These are phyloP conservation scores for Microcebus griseorufus DNA, from an alignment of 2,113 vertebrate genomes.

Conservation along the genomic window DNA sequence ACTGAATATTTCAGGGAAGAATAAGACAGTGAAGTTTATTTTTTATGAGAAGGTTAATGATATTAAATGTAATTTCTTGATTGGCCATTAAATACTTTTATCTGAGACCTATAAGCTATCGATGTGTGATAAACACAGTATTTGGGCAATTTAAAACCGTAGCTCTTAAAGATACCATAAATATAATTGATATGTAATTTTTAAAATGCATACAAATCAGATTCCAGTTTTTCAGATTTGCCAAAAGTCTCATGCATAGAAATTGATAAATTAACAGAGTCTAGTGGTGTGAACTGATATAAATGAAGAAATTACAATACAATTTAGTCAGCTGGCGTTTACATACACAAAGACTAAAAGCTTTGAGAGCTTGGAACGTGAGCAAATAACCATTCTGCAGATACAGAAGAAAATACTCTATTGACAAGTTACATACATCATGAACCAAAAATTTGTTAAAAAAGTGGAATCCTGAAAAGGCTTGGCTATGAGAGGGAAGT, in stretches of 20 bases:
- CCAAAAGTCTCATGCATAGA: not conserved
- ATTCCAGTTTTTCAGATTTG: not conserved
- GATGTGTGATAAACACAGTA: not conserved
- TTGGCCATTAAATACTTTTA: not conserved
- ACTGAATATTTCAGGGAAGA: not conserved
- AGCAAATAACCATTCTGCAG: not conserved
- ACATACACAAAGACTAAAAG: not conserved
- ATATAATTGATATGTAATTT: not conserved
- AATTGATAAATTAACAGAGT: not conserved
- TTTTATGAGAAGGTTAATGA: not conserved
- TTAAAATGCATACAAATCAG: not conserved
- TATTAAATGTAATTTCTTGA: constrained; percentile 49
- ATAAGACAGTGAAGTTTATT: constrained; percentile 5
- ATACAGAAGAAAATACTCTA: not conserved
- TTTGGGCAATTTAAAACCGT: not conserved
- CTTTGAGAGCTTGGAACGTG: not conserved
- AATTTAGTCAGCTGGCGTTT: not conserved
- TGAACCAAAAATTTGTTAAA: not conserved
- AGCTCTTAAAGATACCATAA: not conserved
- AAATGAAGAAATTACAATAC: not conserved
- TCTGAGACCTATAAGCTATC: not conserved
- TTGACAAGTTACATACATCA: not conserved
- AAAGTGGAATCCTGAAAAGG: not conserved
- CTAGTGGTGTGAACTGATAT: not conserved
- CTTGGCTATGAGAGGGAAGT: not conserved